Evolutionary conservation across 2,113 vertebrate genomes (phyloP).

Genomic region (Brachypodius melanocephalos): DNA sequence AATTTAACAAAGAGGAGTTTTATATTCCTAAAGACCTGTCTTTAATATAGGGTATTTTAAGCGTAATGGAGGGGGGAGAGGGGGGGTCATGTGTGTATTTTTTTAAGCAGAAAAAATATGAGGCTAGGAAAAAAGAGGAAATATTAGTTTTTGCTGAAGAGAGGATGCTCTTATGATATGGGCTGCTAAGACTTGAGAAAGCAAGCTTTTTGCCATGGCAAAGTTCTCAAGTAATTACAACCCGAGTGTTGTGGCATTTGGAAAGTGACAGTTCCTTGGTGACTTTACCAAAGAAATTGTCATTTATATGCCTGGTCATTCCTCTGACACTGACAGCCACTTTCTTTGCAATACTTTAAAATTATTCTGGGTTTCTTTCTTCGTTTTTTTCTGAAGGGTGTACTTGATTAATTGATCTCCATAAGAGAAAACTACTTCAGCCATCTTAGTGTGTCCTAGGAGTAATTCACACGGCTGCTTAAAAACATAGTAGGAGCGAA

Average conservation of each 20-base stretch:
- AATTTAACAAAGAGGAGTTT: not conserved
- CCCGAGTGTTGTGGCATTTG: not conserved
- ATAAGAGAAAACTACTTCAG: not conserved
- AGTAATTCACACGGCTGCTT: not conserved
- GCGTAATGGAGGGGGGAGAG: accelerated
- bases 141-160: not conserved
- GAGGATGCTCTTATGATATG: not conserved
- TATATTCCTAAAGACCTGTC: not conserved
- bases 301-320: not conserved
- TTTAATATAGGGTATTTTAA: not conserved
- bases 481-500: not conserved
- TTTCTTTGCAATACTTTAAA: not conserved
- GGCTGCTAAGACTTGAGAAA: not conserved
- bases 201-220: not conserved
- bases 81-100: not conserved
- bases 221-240: not conserved
- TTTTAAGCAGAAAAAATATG: not conserved
- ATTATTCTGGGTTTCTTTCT: not conserved
- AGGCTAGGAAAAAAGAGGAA: not conserved
- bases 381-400: not conserved
- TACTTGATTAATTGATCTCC: not conserved
- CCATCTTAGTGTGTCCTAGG: not conserved
- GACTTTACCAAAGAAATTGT: not conserved
- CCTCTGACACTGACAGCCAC: not conserved
- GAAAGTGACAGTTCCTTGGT: not conserved